Base-by-base conservation (phyloP, 2,888 invertebrate species). In the Biston stratarius region DNA sequence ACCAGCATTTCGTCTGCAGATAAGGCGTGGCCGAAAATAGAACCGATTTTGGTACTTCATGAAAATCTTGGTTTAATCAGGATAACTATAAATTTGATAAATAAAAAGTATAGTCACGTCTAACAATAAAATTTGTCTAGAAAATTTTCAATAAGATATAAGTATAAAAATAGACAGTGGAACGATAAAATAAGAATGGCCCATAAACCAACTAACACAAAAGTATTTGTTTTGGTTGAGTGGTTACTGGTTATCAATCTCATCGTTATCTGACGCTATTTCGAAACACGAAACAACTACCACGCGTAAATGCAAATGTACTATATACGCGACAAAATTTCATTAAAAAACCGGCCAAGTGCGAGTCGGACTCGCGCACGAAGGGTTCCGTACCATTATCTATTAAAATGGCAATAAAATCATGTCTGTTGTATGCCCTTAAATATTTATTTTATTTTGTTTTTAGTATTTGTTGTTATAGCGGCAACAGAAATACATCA, bases 161-260 rank as follows among this genome's bases (percentile, higher is more conserved):
- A 9, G 38, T 51, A 33, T 49, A 67, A 59, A 53, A 60, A 57
- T 45, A 61, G 67, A 59, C 34, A 49, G 47, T 61, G 34, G 12
- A 53, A 10, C 53, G 47, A 48, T 52, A 67, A 60, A 56, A 62
- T 10, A 15, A 47, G 59, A 66, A 52, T 59, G 48, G n/a, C 58
- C 59, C 44, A 67, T 52, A 40, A 53, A 55, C 53, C 67, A 38
- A 67, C 45, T 56, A 48, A 61, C 61, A 68, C 56, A 57, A 55
- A 60, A 67, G 51, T 67, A 57, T 63, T 60, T 64, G 48, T 68
- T 61, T 58, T 61, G 47, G 47, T 60, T 24, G 56, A 49, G 42
- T 24, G 47, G 55, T 34, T 60, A 56, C 45, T n/a, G 47, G 55
- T 34, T 60, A 56, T 51, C 61, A 60, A 59, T 64, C 53, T 36